Percentiles rank a stretch among this genome's conserved stretches.
Evolutionary conservation across 2,888 invertebrate species (phyloP).

Genomic region (Diadegma fenestrale): DNA sequence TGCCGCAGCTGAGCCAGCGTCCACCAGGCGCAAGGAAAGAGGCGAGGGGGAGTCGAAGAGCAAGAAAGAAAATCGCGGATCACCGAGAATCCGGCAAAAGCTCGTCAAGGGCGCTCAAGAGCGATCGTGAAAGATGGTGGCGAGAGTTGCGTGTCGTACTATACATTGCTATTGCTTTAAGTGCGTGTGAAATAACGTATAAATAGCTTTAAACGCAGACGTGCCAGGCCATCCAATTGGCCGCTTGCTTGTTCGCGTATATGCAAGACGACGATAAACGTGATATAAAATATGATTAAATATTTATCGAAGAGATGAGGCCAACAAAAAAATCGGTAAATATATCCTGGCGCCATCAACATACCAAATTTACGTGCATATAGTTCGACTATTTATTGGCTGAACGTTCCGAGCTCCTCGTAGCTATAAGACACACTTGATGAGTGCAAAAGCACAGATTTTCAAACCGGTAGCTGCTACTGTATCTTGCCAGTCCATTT

Average conservation of each 20-base stretch:
- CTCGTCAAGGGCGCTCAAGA: conserved; percentile 51
- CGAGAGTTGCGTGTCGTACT: conserved; percentile 2
- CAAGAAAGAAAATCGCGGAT: conserved; percentile 51
- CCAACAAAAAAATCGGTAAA: conserved; percentile 6
- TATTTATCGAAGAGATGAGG: conserved; percentile 5
- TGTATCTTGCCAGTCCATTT: conserved; percentile 8
- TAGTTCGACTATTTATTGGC: conserved; percentile 11
- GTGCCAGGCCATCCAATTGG: conserved; percentile 37
- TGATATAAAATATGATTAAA: conserved; percentile 45
- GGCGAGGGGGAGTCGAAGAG: background rate
- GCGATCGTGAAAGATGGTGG: conserved; percentile 55
- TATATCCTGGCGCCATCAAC: conserved; percentile 21
- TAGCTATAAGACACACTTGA: conserved; percentile 12
- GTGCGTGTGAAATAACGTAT: conserved; percentile 57
- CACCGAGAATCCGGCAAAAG: conserved; percentile 61
- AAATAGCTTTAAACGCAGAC: conserved; percentile 49
- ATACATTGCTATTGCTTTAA: conserved; percentile 28
- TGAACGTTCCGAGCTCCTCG: background rate
- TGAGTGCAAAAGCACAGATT: conserved; percentile 1
- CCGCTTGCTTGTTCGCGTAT: conserved; percentile 6
- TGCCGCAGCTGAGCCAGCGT: background rate
- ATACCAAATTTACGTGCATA: conserved; percentile 10
- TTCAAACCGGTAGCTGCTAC: conserved; percentile 30
- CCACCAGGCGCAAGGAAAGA: conserved; percentile 8
- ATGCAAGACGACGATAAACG: conserved; percentile 32